Conservation (phyloP, 2,113 vertebrate genomes). For the Cyprinodon variegatus region DNA sequence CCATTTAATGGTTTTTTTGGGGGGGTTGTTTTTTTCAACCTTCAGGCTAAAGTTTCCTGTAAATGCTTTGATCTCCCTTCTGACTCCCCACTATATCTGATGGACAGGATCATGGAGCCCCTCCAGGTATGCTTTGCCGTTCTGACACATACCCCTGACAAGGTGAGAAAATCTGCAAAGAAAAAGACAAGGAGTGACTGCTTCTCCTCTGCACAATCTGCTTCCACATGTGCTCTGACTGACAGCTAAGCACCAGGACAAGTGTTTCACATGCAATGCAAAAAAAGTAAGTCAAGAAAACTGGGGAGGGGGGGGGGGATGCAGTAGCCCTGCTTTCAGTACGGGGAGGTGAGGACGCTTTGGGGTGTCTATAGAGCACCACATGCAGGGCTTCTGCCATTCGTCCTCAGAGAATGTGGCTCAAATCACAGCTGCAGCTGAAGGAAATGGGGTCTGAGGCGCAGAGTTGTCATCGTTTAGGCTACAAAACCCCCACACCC, state of each 20-base stretch:
- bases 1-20: conserved; percentile 13
- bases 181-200: conserved; percentile 18
- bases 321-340: background rate
- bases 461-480: conserved; percentile 47
- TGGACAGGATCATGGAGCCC: conserved; percentile 49
- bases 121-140: conserved; percentile 21
- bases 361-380: conserved; percentile 8
- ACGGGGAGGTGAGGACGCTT: background rate
- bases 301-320: background rate
- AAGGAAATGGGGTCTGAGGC: conserved; percentile 54
- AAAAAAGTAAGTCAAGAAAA: background rate
- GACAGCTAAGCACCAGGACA: conserved; percentile 33
- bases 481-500: conserved; percentile 29
- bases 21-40: conserved; percentile 8
- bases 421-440: conserved; percentile 53
- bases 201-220: background rate
- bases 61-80: conserved; percentile 29
- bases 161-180: conserved; percentile 64
- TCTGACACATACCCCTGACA: conserved; percentile 68
- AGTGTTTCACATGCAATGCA: conserved; percentile 30
- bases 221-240: conserved; percentile 37
- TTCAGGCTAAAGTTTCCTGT: conserved; percentile 32
- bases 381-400: conserved; percentile 16
- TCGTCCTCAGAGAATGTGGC: conserved; percentile 16
- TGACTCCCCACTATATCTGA: conserved; percentile 31